Percentiles rank a stretch among this genome's conserved stretches.
phyloP scores from a whole-genome alignment of 2,113 vertebrate genomes.

The Sorex fumeus region DNA sequence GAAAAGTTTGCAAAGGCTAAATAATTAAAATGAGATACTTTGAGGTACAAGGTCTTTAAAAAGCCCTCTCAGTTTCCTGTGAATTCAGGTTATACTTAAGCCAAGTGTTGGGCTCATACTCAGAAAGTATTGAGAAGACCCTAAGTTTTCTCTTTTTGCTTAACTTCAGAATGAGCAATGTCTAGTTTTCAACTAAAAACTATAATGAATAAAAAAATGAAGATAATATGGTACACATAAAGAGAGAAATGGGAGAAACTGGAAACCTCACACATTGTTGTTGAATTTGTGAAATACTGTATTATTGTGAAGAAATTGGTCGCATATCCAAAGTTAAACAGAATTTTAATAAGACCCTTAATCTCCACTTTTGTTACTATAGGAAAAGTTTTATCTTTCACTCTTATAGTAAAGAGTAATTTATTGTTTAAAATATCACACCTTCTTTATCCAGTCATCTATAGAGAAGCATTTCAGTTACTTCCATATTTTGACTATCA shows the following conservation, averaged over 20 bases:
- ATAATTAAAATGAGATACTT: background rate
- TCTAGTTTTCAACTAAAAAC: too few relatives aligned
- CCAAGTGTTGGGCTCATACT: too few relatives aligned
- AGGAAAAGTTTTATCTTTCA: background rate
- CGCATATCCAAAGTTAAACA: background rate
- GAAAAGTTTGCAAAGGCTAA: background rate
- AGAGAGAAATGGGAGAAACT: background rate
- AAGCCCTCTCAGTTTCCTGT: background rate
- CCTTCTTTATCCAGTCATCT: background rate
- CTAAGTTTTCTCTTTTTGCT: too few relatives aligned
- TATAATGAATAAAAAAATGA: background rate
- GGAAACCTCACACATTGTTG: background rate
- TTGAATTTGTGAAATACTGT: background rate
- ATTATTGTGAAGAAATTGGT: background rate
- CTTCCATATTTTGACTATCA: background rate
- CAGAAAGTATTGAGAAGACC: too few relatives aligned
- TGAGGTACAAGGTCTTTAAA: background rate
- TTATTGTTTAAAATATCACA: too few relatives aligned
- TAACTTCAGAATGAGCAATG: too few relatives aligned
- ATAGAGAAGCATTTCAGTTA: background rate
- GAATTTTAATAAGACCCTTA: background rate
- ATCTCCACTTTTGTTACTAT: too few relatives aligned
- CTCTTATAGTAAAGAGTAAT: background rate
- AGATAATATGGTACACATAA: background rate
- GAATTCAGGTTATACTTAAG: background rate